These are phyloP conservation scores for Carassius carassius DNA, from an alignment of 2,113 vertebrate genomes.

Conservation along the genomic window DNA sequence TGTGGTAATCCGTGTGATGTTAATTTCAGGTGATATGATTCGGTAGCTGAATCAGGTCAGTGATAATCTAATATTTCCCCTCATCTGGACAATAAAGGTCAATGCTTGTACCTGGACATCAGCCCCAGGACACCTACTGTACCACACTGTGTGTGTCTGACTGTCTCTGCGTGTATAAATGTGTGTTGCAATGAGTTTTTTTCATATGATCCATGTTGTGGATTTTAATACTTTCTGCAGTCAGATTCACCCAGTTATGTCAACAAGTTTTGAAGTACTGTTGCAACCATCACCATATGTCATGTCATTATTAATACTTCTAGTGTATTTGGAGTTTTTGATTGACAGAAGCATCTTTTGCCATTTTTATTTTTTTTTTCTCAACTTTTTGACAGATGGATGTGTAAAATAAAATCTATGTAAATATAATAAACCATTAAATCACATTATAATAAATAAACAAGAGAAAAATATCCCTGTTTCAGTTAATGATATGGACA, in stretches of 20 bases:
- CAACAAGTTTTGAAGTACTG: not conserved
- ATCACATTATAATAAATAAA: not conserved
- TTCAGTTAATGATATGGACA: not conserved
- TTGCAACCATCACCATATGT: not conserved
- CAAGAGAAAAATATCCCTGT: not conserved
- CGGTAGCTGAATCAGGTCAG: slow-evolving; percentile 36
- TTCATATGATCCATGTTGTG: not conserved
- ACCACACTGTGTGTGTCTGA: not conserved
- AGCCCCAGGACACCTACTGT: slow-evolving; percentile 33
- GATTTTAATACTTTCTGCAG: slow-evolving; percentile 5
- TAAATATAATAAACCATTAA: not conserved
- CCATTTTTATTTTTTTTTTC: not conserved
- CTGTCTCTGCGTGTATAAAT: not conserved
- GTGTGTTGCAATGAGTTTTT: not conserved
- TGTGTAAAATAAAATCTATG: not conserved
- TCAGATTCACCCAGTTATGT: slow-evolving; percentile 1
- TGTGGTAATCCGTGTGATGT: not conserved
- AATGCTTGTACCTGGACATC: slow-evolving; percentile 18
- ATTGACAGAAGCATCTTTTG: not conserved
- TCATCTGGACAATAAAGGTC: slow-evolving; percentile 43
- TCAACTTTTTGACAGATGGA: too few relatives aligned
- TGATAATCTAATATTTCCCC: slow-evolving; percentile 38
- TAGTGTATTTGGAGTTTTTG: not conserved
- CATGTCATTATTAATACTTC: not conserved
- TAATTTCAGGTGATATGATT: slow-evolving; percentile 37